Conservation (phyloP, 2,113 vertebrate genomes). For the Vidua macroura region DNA sequence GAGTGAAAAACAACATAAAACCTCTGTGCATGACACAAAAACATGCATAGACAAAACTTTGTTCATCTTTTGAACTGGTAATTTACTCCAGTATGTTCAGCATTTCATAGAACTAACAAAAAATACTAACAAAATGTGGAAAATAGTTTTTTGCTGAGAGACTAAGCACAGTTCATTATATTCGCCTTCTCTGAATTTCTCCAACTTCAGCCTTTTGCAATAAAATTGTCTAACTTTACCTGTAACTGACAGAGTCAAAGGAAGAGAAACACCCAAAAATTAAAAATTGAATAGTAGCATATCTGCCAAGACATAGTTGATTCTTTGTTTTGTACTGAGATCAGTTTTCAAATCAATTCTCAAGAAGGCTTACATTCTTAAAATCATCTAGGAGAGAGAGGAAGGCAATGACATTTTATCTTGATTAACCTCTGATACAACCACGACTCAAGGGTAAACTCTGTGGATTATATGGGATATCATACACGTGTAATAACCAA, state of each 20-base stretch:
- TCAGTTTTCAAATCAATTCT: background rate
- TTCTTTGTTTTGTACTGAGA: background rate
- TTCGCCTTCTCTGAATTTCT: slow-evolving; percentile 13
- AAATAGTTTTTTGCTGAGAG: background rate
- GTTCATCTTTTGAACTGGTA: background rate
- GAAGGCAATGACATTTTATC: background rate
- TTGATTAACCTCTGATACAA: background rate
- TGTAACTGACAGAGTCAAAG: background rate
- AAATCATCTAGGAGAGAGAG: background rate
- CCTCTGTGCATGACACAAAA: background rate
- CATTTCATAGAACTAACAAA: background rate
- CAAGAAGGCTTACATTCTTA: background rate
- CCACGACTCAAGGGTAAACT: background rate
- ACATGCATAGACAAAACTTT: background rate
- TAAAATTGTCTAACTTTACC: background rate
- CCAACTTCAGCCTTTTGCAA: background rate
- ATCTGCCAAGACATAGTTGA: background rate
- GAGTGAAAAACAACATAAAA: background rate
- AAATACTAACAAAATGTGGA: background rate
- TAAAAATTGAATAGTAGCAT: background rate
- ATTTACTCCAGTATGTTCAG: background rate
- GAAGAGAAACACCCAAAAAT: background rate
- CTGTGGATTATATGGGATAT: background rate
- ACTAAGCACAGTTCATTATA: background rate
- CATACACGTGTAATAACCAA: background rate